A percentile compares a stretch with the other conserved stretches of the same genome.
Conservation (phyloP, 1,140 invertebrate genomes). For the Adelges cooleyi region DNA sequence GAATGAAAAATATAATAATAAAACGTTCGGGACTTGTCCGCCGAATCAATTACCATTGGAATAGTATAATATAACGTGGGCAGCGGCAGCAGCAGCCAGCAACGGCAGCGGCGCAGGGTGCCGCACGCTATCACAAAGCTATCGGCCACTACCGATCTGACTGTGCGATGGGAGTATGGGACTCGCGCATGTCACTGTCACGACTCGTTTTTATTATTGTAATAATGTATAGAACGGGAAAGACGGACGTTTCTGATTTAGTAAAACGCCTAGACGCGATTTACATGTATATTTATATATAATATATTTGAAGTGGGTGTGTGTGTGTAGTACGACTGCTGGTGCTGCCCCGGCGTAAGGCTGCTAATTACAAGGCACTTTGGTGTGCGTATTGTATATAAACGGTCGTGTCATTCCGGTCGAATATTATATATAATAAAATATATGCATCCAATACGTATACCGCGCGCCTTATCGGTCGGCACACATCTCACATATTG, state of each 20-base stretch:
- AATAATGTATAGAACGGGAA: no score
- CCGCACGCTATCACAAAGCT: slow-evolving; percentile 12
- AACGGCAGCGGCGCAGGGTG: neutral
- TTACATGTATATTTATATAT: no score
- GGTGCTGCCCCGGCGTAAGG: no score
- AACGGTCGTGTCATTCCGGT: slow-evolving; percentile 21
- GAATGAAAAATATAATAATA: neutral
- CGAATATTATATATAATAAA: neutral
- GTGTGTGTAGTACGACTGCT: neutral
- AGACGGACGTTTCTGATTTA: no score
- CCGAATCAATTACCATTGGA: slow-evolving; percentile 23
- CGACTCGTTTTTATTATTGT: slow-evolving; percentile 4
- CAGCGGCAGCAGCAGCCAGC: neutral
- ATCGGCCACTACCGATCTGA: slow-evolving; percentile 20
- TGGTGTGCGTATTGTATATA: slow-evolving; percentile 10
- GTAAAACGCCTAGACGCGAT: no score
- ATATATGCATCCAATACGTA: no score
- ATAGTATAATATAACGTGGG: neutral
- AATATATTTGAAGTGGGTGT: slow-evolving; percentile 25
- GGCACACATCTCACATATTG: neutral
- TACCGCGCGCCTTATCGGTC: slow-evolving; percentile 7
- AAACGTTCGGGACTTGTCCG: neutral
- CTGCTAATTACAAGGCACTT: slow-evolving; percentile 26
- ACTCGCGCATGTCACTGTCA: slow-evolving; percentile 23
- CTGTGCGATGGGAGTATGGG: no score